Evolutionary conservation across 2,113 vertebrate genomes (phyloP).

Genomic region (Anhinga anhinga): DNA sequence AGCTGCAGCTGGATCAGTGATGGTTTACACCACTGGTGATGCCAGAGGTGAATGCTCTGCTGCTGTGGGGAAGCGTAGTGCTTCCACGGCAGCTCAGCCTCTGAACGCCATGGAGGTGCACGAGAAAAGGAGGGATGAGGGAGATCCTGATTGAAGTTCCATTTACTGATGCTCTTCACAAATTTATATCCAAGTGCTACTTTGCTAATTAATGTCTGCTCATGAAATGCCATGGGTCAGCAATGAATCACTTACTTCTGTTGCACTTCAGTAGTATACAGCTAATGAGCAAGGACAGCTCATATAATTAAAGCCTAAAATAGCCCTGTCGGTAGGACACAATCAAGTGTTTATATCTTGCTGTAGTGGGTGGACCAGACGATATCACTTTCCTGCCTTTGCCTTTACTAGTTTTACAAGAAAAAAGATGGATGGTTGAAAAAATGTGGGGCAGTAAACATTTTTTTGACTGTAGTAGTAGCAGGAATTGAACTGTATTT

Average conservation of each 20-base stretch:
- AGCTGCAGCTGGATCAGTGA: neutral
- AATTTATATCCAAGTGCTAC: conserved; percentile 72
- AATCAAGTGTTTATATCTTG: conserved; percentile 52
- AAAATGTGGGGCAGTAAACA: neutral
- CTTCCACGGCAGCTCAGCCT: conserved; percentile 43
- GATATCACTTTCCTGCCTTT: neutral
- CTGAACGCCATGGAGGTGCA: neutral
- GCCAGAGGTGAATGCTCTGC: neutral
- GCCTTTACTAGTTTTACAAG: neutral
- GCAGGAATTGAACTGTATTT: neutral
- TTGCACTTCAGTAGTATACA: conserved; percentile 65
- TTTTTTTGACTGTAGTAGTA: neutral
- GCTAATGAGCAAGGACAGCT: conserved; percentile 78
- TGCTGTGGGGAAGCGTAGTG: conserved; percentile 15
- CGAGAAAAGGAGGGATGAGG: neutral
- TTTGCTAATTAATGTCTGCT: conserved; percentile 77
- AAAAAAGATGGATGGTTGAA: neutral
- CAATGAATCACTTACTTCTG: conserved; percentile 78
- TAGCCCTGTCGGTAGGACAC: conserved; percentile 42
- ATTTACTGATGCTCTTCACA: conserved; percentile 68
- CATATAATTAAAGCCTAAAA: conserved; percentile 76
- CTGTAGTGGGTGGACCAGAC: neutral
- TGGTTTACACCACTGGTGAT: neutral
- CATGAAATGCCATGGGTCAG: conserved; percentile 77
- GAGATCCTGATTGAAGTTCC: conserved; percentile 67